Conservation (phyloP, 2,113 vertebrate species). For the Prietella phreatophila region DNA sequence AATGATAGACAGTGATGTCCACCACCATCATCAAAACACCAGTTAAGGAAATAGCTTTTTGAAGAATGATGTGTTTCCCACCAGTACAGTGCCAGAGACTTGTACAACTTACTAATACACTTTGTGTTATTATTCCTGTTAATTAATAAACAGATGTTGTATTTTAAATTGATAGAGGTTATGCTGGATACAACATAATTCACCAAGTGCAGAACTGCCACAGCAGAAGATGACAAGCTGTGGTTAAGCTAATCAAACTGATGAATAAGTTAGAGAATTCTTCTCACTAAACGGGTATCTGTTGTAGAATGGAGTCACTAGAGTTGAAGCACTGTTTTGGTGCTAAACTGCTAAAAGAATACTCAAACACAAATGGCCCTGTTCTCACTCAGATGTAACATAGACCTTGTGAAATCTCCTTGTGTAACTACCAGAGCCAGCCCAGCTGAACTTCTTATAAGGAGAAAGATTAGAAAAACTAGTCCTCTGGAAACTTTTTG, state of each 20-base stretch:
- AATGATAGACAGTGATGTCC: background rate
- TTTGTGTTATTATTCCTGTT: background rate
- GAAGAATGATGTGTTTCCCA: background rate
- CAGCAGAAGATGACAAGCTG: background rate
- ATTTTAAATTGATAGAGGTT: background rate
- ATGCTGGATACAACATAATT: background rate
- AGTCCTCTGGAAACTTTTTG: constrained; percentile 19
- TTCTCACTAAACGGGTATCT: background rate
- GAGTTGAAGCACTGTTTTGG: background rate
- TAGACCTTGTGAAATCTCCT: background rate
- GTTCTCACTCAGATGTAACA: background rate
- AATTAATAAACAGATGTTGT: background rate
- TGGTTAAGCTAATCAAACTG: background rate
- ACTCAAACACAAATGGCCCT: background rate
- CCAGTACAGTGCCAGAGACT: background rate
- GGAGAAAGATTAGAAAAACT: constrained; percentile 7
- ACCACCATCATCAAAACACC: background rate
- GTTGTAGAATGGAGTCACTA: background rate
- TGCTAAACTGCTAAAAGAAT: background rate
- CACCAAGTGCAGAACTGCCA: background rate
- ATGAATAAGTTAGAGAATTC: background rate
- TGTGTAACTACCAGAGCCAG: background rate
- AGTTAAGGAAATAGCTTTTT: background rate
- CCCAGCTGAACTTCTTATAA: background rate
- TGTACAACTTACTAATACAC: background rate